Base-by-base conservation (phyloP, 2,113 vertebrate species). In the Rana temporaria region DNA sequence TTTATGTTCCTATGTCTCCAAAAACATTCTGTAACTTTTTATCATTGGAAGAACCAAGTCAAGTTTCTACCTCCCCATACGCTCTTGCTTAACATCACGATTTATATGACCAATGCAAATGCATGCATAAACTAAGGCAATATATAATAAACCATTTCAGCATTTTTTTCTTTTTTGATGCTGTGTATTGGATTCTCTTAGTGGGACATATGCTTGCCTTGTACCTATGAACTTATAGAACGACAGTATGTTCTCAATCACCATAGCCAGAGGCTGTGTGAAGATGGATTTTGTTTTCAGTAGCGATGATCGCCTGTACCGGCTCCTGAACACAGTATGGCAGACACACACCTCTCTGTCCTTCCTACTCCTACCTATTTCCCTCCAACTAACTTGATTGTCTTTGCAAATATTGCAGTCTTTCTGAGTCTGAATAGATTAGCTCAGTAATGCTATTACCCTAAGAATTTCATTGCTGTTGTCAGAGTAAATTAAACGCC, bases 401-500 rank as follows among this genome's bases (percentile, higher is more conserved):
- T 83, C 72, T 83, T 67, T 75, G 71, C 71, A 52, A 74, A 75
- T 76, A 56, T 68, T 22, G 71, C 57, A 67, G 81, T 42, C 81
- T 65, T 48, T 68, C 38, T 57, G 62, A 56, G 80, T 19, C 80
- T 68, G 81, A 67, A 83, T 83, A 83, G 81, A 83, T 83, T 76
- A 83, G 52, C 63, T 60, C 52, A 30, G 71, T 83, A 83, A 83
- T 83, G 81, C 72, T 83, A 83, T 83, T 83, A 83, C 81, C 73
- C 81, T 53, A 26, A 60, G 71, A 83, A 76, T 83, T 60, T 83
- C 81, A 83, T 83, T 83, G 81, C 81, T 52, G 71, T 83, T 83
- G 81, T 83, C 81, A 83, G 81, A 83, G 72, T 83, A 83, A 83
- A 83, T 83, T 76, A 83, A 83, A 76, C 81, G 81, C 81, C 81